Evolutionary conservation across 2,797 vertebrate genomes (phyloP).

Genomic region (Thripadectes ignobilis): DNA sequence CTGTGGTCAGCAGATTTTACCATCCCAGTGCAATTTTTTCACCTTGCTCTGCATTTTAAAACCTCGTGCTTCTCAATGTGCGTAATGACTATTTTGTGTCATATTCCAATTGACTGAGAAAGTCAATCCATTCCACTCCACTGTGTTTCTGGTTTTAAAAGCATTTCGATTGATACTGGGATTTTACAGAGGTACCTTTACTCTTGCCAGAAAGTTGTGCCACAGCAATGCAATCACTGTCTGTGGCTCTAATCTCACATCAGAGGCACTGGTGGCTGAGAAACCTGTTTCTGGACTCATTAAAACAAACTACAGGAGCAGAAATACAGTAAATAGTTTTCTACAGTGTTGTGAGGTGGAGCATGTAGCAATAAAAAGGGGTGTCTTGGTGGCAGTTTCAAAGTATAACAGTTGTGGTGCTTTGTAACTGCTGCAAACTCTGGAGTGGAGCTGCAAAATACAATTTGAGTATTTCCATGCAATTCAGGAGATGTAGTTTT

Average conservation of each 20-base stretch:
- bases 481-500: not conserved
- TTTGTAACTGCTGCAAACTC: not conserved
- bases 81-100: not conserved
- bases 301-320: constrained; percentile 12
- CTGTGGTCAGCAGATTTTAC: not conserved
- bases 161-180: not conserved
- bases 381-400: not conserved
- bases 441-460: not conserved
- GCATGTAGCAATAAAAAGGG: not conserved
- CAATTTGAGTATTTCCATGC: not conserved
- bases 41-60: not conserved
- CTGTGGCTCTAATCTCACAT: not conserved
- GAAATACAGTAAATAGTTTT: not conserved
- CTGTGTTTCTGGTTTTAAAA: not conserved
- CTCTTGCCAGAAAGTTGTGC: not conserved
- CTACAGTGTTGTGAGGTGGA: not conserved
- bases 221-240: not conserved
- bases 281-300: not conserved
- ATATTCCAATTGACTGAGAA: not conserved
- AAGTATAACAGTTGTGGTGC: not conserved
- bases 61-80: not conserved
- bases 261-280: not conserved
- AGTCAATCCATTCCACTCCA: not conserved
- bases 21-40: not conserved
- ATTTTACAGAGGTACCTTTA: not conserved